These are phyloP conservation scores for Rhagonycha lutea DNA, from an alignment of 2,888 invertebrate species.

Conservation along the genomic window DNA sequence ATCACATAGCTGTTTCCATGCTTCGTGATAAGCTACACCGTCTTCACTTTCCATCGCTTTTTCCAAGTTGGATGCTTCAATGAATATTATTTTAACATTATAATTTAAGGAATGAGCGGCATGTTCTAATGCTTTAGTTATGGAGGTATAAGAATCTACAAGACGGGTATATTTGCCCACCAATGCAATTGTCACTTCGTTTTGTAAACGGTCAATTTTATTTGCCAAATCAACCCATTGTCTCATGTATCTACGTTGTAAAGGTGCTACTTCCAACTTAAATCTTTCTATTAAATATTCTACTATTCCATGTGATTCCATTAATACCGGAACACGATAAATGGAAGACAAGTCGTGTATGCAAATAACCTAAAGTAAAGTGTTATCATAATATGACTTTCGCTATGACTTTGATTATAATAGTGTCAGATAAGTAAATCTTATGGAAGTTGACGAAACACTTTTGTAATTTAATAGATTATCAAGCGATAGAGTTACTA, in stretches of 20 bases:
- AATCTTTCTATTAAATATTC: slow-evolving; percentile 83
- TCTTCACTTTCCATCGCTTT: slow-evolving; percentile 69
- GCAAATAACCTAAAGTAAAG: slow-evolving; percentile 54
- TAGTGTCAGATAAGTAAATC: too few species aligned
- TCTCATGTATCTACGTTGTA: slow-evolving; percentile 77
- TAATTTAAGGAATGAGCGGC: slow-evolving; percentile 85
- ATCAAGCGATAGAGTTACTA: too few species aligned
- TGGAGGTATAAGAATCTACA: slow-evolving; percentile 96
- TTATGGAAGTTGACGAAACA: too few species aligned
- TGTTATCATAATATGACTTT: slow-evolving; percentile 4
- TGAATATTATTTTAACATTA: slow-evolving; percentile 84
- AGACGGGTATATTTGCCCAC: slow-evolving; percentile 97
- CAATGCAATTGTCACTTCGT: slow-evolving; percentile 84
- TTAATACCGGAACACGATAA: slow-evolving; percentile 92
- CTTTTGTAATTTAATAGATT: too few species aligned
- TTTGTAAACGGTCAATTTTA: slow-evolving; percentile 80
- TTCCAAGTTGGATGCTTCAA: slow-evolving; percentile 91
- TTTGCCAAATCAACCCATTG: slow-evolving; percentile 91
- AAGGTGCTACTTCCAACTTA: slow-evolving; percentile 68
- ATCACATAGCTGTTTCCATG: slow-evolving; percentile 90
- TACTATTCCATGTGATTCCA: slow-evolving; percentile 89
- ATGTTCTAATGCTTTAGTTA: slow-evolving; percentile 93
- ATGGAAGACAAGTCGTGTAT: slow-evolving; percentile 94
- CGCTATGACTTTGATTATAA: not conserved
- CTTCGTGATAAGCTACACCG: slow-evolving; percentile 86